Evolutionary conservation across 2,888 invertebrate genomes (phyloP).

Genomic region (Troilus luridus): DNA sequence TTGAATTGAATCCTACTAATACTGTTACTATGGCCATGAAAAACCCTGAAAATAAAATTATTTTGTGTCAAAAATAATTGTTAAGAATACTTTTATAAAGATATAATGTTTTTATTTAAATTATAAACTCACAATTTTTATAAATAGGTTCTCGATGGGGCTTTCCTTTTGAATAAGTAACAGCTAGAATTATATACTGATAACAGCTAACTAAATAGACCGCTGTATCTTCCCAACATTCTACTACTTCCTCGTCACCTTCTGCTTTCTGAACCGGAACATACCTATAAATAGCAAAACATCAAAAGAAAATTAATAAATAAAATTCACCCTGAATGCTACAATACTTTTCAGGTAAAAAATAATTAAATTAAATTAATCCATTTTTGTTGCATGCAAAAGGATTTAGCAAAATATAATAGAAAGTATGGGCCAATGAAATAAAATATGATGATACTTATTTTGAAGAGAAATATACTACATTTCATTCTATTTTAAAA

Average conservation of each 20-base stretch:
- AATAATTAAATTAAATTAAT: neutral
- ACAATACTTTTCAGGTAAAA: neutral
- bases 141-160: constrained; percentile 82
- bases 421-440: too few relatives aligned
- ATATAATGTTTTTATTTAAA: neutral
- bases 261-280: constrained; percentile 64
- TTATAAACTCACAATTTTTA: constrained; percentile 73
- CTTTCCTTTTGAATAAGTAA: constrained; percentile 85
- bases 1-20: constrained; percentile 73
- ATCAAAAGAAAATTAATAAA: neutral
- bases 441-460: too few relatives aligned
- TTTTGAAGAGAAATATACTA: too few relatives aligned
- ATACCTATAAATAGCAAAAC: constrained; percentile 56
- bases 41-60: constrained; percentile 61
- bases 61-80: neutral
- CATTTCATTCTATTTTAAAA: too few relatives aligned
- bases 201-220: constrained; percentile 82
- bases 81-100: constrained; percentile 45
- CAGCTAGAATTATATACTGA: constrained; percentile 84
- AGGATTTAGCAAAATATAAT: too few relatives aligned
- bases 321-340: neutral
- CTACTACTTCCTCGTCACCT: constrained; percentile 71
- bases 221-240: constrained; percentile 86
- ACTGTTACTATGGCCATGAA: constrained; percentile 75
- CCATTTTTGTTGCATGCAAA: too few relatives aligned